A percentile compares a stretch with the other conserved stretches of the same genome.
phyloP scores from a whole-genome alignment of 2,113 vertebrate genomes.

The Physeter macrocephalus region DNA sequence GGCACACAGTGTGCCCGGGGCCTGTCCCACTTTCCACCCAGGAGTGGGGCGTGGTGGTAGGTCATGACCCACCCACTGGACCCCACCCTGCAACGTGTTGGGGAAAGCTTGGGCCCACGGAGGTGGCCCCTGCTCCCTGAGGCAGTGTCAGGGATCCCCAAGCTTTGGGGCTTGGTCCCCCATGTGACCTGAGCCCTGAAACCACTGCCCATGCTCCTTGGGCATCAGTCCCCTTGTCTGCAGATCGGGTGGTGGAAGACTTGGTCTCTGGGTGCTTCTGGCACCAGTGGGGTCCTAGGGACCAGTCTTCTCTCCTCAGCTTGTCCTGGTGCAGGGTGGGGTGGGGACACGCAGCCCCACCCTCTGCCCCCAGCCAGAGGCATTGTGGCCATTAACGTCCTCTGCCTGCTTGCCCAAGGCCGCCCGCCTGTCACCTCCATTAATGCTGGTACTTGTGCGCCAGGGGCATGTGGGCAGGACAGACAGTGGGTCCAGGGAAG shows the following conservation, averaged over 20 bases:
- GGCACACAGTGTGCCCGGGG: background rate
- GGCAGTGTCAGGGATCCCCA: background rate
- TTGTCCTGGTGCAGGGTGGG: background rate
- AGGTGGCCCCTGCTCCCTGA: background rate
- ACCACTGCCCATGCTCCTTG: no score
- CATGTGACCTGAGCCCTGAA: background rate
- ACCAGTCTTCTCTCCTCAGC: background rate
- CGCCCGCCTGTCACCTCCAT: background rate
- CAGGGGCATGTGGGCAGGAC: background rate
- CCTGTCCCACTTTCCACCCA: background rate
- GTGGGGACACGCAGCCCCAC: background rate
- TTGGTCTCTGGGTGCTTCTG: background rate
- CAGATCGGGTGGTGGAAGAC: background rate
- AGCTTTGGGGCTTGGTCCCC: background rate
- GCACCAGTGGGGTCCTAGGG: background rate
- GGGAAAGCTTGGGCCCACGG: background rate
- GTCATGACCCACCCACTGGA: background rate
- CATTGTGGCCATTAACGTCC: background rate
- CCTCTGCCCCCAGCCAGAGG: background rate
- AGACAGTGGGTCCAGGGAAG: no score
- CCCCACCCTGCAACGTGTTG: rapidly evolving
- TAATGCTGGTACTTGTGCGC: background rate
- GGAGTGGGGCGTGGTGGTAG: background rate
- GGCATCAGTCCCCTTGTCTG: rapidly evolving
- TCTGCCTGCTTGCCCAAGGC: background rate